Percentiles rank a stretch among this genome's conserved stretches.
Evolutionary conservation across 1,140 invertebrate species (phyloP).

Genomic region (Leptinotarsa undecemlineata): DNA sequence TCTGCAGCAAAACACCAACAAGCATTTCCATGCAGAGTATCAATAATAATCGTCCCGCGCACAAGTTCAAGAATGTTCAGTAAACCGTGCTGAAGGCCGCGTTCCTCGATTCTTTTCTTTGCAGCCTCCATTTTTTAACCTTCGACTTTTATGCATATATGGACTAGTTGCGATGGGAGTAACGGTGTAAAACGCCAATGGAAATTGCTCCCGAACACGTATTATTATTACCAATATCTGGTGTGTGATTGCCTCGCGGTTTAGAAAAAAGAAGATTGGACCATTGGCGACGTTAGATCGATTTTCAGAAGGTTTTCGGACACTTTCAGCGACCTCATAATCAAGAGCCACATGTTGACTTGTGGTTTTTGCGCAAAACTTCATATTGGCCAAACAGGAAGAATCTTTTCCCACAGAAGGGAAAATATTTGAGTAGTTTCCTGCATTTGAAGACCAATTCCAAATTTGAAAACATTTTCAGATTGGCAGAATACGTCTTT

Average conservation of each 20-base stretch:
- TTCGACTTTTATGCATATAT: slow-evolving; percentile 33
- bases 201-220: slow-evolving; percentile 10
- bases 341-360: too few species aligned
- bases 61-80: slow-evolving; percentile 35
- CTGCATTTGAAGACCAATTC: too few species aligned
- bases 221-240: slow-evolving; percentile 14
- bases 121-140: slow-evolving; percentile 26
- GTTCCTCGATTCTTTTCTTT: slow-evolving; percentile 21
- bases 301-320: too few species aligned
- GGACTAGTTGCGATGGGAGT: slow-evolving; percentile 32
- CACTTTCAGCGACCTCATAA: too few species aligned
- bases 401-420: too few species aligned
- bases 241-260: slow-evolving; percentile 13
- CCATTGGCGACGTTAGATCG: too few species aligned
- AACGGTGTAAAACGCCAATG: slow-evolving; percentile 27
- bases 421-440: too few species aligned
- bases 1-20: slow-evolving; percentile 19
- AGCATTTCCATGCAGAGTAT: slow-evolving; percentile 27
- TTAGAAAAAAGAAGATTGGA: background rate
- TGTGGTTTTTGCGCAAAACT: too few species aligned
- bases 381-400: too few species aligned
- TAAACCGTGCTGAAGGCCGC: slow-evolving; percentile 33
- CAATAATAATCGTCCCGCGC: slow-evolving; percentile 31
- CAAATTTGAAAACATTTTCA: too few species aligned
- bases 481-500: too few species aligned